Evolutionary conservation across 2,113 vertebrate genomes (phyloP), one percentile per base, ranked within the genome.

Genomic region (Catharus bicknelli): DNA sequence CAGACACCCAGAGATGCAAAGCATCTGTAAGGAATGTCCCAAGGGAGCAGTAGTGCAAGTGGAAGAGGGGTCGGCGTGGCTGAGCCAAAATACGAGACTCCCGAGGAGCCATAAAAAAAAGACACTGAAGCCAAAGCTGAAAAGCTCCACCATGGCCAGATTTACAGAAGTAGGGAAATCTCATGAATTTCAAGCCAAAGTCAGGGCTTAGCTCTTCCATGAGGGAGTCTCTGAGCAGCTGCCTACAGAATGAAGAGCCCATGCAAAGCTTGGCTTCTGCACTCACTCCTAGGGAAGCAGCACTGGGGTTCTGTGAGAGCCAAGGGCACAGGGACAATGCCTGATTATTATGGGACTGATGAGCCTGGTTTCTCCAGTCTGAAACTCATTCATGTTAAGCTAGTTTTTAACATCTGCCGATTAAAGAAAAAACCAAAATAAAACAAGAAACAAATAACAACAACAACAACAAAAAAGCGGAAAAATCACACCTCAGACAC

Each of bases 171-270:
- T 7, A 75, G 19, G 36, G 58, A 64, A 72, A 69, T 47, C 7
- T 50, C 17, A 7, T 42, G 13, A 73, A 25, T 69, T 57, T 54
- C 27, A 40, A 42, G 72, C 10, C 0, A 1, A 76, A 88, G 23
- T 47, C 61, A 78, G 66, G 57, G 53, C 36, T 77, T 42, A 58
- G 61, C 26, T 78, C 14, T 51, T 51, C 61, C 43, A n/a, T 1
- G 2, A 18, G 21, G 11, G 30, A 68, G 32, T 20, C n/a, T 66
- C 51, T 40, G 63, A 68, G 68, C 1, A 0, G n/a, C 30, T 80
- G 45, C 38, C 54, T 34, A 7, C 0, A 4, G 38, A 61, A 64
- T 25, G 69, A 75, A 47, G 0, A 2, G 48, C 26, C 6, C 2
- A 2, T 5, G 7, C 5, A 48, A 63, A 45, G 21, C 29, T 45